Conservation (phyloP, 2,797 vertebrate species). For the Diplodus puntazzo region DNA sequence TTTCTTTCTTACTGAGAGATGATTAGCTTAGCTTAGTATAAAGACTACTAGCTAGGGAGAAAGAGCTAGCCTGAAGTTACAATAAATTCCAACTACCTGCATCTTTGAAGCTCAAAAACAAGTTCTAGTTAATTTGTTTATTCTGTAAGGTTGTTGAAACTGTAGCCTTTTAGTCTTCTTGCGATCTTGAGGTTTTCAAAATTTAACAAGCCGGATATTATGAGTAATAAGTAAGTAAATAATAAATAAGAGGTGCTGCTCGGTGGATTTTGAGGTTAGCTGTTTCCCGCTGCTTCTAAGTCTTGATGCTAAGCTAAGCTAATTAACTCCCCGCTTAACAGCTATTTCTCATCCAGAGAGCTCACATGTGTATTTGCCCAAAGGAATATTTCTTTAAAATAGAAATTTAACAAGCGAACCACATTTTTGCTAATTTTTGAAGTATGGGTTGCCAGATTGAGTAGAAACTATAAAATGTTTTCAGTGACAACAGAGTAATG, state of each 20-base stretch:
- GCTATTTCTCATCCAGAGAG: neutral
- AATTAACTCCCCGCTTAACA: neutral
- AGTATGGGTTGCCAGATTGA: neutral
- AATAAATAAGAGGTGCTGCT: no score
- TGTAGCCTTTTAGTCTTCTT: neutral
- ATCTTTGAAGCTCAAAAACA: neutral
- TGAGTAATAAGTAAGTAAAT: no score
- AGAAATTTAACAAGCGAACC: neutral
- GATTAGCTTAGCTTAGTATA: neutral
- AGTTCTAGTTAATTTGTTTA: neutral
- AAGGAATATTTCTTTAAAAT: neutral
- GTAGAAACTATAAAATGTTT: neutral
- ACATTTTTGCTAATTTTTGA: constrained; percentile 5
- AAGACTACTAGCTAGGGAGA: constrained; percentile 8
- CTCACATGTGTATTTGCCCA: neutral
- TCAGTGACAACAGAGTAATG: neutral
- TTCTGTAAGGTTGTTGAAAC: neutral
- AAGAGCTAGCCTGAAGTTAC: neutral
- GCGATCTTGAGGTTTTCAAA: neutral
- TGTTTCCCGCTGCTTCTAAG: neutral
- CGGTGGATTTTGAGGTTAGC: neutral
- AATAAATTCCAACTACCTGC: neutral
- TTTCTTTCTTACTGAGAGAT: neutral
- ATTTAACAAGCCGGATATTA: neutral
- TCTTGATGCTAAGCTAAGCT: constrained; percentile 4